Evolutionary conservation across 1,140 invertebrate species (phyloP), one percentile per base, ranked within the genome.

Genomic region (Leptonema lineaticorne): DNA sequence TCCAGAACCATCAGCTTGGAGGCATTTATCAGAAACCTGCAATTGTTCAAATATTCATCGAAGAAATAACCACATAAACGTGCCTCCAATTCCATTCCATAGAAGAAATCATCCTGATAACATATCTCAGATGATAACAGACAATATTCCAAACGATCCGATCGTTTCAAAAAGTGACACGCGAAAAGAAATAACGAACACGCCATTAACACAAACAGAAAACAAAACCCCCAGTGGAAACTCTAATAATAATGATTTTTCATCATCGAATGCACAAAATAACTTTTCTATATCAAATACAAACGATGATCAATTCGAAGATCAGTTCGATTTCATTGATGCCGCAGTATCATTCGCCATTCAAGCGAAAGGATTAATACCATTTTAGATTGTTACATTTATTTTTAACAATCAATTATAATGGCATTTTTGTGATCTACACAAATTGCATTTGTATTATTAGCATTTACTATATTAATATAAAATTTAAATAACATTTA

Each of bases 281-380:
- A 29, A 48, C 24, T 60, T 60, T 69, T 28, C 57, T 24, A 28
- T 63, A 45, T 29, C 30, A 24, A 41, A 50, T 27, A 41, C 18
- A 7, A 66, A 50, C 53, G 37, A 67, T 41, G 62, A 70, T 33
- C 66, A 63, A 48, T 70, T 66, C 57, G 63, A 63, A 57, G 80
- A 81, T 74, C 78, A 82, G 74, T 80, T 75, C 75, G 85, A 88
- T 73, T 88, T 89, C 74, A 73, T 89, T 59, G 87, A 88, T 78
- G 80, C 86, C 30, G 88, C 88, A 58, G 86, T 90, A 8, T 83
- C 85, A 26, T 87, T 86, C 71, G 88, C 88, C 14, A 89, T 90
- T 64, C 86, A 89, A 75, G 88, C 87, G 73, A 89, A 89, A 75
- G 88, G 88, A 26, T 77, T 89, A 5, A 87, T 85, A 70, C 83